A percentile compares a stretch with the other conserved stretches of the same genome.
Conservation (phyloP, 2,797 vertebrate species). For the Acrossocheilus wenchowensis region DNA sequence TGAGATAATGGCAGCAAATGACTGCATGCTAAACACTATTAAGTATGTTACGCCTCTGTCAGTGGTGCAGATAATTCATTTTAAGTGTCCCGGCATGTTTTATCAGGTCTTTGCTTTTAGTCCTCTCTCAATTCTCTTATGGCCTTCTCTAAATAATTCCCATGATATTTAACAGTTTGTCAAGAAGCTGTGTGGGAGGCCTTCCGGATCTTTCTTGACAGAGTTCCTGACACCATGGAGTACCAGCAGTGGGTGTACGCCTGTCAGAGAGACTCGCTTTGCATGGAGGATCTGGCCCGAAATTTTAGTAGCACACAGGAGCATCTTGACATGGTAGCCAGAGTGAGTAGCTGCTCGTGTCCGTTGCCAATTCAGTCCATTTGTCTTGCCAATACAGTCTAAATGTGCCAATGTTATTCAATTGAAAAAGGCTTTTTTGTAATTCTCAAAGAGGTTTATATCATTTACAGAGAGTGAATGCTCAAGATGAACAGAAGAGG, state of each 20-base stretch:
- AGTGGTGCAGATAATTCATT: neutral
- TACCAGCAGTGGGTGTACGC: slow-evolving; percentile 88
- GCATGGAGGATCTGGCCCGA: slow-evolving; percentile 90
- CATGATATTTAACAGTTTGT: slow-evolving; percentile 82
- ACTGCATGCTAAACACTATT: slow-evolving; percentile 11
- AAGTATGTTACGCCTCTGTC: neutral
- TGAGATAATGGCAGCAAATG: slow-evolving; percentile 6
- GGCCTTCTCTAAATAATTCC: neutral
- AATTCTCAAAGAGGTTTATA: slow-evolving; percentile 24
- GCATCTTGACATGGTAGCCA: slow-evolving; percentile 87
- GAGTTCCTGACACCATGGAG: slow-evolving; percentile 89
- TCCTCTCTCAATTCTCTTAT: neutral
- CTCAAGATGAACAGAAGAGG: slow-evolving; percentile 69
- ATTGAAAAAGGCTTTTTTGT: slow-evolving; percentile 1
- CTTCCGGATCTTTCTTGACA: slow-evolving; percentile 91
- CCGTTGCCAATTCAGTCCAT: neutral
- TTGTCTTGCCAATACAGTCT: neutral
- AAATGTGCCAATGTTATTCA: slow-evolving; percentile 20
- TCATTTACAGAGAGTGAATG: slow-evolving; percentile 71
- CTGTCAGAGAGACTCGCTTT: slow-evolving; percentile 90
- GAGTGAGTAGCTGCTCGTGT: slow-evolving; percentile 76
- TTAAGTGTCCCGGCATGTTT: neutral
- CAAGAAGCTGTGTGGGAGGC: slow-evolving; percentile 98
- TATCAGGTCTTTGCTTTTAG: slow-evolving; percentile 4
- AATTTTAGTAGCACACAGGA: slow-evolving; percentile 94